phyloP scores from a whole-genome alignment of 92 coral and sea anemone genomes.

The Diadumene lineata region DNA sequence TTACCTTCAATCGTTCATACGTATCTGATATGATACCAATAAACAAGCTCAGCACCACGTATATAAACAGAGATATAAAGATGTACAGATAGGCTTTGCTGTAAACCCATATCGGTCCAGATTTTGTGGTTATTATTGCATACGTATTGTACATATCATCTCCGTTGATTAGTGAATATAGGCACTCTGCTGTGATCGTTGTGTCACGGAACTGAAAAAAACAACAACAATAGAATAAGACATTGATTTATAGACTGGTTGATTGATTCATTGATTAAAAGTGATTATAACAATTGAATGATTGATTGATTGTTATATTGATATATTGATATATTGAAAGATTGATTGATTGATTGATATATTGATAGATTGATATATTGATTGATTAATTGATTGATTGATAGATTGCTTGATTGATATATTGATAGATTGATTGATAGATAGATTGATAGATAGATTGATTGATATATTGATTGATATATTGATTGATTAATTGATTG shows the following conservation, averaged over 20 bases:
- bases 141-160: constrained; percentile 89
- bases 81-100: constrained; percentile 83
- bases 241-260: neutral
- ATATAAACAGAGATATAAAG: constrained; percentile 87
- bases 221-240: neutral
- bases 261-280: too few species aligned
- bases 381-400: too few species aligned
- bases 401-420: too few species aligned
- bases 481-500: too few species aligned
- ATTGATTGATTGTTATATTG: too few species aligned
- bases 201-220: constrained; percentile 64
- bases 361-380: too few species aligned
- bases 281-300: too few species aligned
- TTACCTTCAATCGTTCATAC: constrained; percentile 90
- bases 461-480: too few species aligned
- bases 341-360: too few species aligned
- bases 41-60: constrained; percentile 92
- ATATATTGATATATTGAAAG: too few species aligned
- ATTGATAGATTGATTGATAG: too few species aligned
- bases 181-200: constrained; percentile 80
- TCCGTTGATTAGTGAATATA: constrained; percentile 90
- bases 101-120: constrained; percentile 69
- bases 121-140: constrained; percentile 34
- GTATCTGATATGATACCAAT: constrained; percentile 94
- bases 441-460: too few species aligned